Evolutionary conservation across 2,113 vertebrate species (phyloP).

Genomic region (Corythoichthys haematopterus): DNA sequence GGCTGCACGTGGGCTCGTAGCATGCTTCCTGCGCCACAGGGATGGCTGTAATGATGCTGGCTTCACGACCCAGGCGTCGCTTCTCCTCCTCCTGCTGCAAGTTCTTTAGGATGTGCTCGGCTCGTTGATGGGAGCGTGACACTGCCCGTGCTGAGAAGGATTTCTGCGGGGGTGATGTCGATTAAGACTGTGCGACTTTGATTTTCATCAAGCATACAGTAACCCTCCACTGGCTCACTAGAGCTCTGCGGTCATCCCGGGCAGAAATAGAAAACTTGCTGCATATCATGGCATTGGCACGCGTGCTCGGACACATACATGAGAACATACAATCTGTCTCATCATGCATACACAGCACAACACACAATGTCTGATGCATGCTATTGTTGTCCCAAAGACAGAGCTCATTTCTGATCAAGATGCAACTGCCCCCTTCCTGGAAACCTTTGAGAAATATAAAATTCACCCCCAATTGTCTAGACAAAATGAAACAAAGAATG

Average conservation of each 20-base stretch:
- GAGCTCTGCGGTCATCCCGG: conserved; percentile 38
- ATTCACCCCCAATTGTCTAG: conserved; percentile 8
- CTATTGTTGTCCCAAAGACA: conserved; percentile 32
- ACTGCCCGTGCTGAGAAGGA: conserved; percentile 96
- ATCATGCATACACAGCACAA: conserved; percentile 61
- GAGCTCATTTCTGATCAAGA: conserved; percentile 49
- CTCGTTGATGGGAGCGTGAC: conserved; percentile 94
- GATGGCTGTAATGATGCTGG: conserved; percentile 95
- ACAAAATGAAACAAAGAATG: conserved; percentile 6
- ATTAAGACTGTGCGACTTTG: conserved; percentile 3
- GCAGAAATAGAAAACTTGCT: conserved; percentile 26
- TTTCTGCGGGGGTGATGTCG: conserved; percentile 72
- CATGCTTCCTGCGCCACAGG: conserved; percentile 96
- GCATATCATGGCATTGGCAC: conserved; percentile 49
- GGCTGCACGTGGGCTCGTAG: conserved; percentile 92
- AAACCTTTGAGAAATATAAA: conserved; percentile 21
- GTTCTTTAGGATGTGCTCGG: conserved; percentile 97
- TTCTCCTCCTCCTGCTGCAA: conserved; percentile 98
- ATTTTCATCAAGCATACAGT: conserved; percentile 24
- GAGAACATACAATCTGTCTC: conserved; percentile 60
- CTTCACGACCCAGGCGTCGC: conserved; percentile 89
- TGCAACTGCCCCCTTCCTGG: conserved; percentile 40
- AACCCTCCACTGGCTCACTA: conserved; percentile 35
- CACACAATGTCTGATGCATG: conserved; percentile 62
- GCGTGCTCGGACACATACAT: conserved; percentile 47